phyloP scores from a whole-genome alignment of 2,888 invertebrate species.

The Chloroclysta siterata region DNA sequence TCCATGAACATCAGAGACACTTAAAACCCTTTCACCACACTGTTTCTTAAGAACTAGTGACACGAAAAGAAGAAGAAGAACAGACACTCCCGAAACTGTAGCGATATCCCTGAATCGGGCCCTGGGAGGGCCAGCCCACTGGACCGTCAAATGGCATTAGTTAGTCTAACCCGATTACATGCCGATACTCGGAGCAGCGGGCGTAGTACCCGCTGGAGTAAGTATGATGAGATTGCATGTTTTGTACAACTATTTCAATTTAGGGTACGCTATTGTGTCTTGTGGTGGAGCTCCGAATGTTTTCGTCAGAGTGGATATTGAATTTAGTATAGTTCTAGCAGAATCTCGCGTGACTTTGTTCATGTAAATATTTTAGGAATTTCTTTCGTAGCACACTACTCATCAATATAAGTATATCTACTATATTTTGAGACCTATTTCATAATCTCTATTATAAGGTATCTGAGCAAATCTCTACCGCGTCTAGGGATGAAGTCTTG shows the following conservation, averaged over 20 bases:
- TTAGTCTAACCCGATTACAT: slow-evolving; percentile 69
- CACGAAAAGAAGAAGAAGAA: no score
- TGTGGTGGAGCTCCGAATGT: slow-evolving; percentile 3
- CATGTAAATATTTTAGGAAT: no score
- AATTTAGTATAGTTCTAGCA: not conserved
- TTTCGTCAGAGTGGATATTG: not conserved
- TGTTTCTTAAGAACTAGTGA: no score
- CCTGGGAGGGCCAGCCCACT: slow-evolving; percentile 43
- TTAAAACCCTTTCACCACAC: no score
- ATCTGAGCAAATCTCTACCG: no score
- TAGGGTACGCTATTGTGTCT: slow-evolving; percentile 16
- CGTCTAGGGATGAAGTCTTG: no score
- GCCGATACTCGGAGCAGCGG: slow-evolving; percentile 45
- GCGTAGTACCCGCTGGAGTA: slow-evolving; percentile 46
- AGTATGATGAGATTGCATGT: slow-evolving; percentile 46
- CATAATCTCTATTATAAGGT: no score
- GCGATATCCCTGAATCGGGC: slow-evolving; percentile 25
- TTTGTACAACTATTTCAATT: slow-evolving; percentile 35
- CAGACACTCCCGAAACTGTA: not conserved
- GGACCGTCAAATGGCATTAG: slow-evolving; percentile 69
- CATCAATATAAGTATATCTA: no score
- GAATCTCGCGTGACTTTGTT: no score
- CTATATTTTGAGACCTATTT: no score
- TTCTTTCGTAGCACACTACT: no score
- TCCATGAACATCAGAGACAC: no score